Evolutionary conservation across 2,888 invertebrate species (phyloP), one percentile per base, ranked within the genome.

Genomic region (Phorcus lineatus): DNA sequence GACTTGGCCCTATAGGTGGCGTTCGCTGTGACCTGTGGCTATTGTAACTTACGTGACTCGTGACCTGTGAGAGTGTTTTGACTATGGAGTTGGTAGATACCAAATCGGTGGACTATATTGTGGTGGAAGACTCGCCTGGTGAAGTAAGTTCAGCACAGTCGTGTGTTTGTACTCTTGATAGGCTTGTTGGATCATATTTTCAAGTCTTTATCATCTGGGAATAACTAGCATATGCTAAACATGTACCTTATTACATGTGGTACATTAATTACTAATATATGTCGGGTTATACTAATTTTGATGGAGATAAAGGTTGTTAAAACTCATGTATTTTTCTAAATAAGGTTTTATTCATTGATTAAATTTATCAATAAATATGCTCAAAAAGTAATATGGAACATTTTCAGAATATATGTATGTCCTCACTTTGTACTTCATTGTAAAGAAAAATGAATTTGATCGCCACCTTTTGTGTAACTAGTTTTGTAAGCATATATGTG

Each of bases 51-150:
- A 31, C 19, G 28, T 70, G 40, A 70, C 70, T 36, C 16, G 70
- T 70, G 40, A 70, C 70, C 70, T 70, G 40, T 13, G 6, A 40
- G 40, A 40, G 70, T 70, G 6, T 19, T 40, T 36, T 19, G n/a
- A 36, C 31, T 70, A 70, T 70, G 70, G 70, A 70, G 19, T 17
- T 70, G 40, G 70, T 70, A 36, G 62, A 70, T 70, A 36, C 70
- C 9, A 40, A 70, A 40, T 19, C 31, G 4, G 40, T 17, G n/a
- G 70, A 40, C 70, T 36, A 40, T 36, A 70, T 70, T 36, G 70
- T 70, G 19, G 40, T 70, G 11, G 70, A 70, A 17, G 70, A 70
- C 24, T 70, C 70, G 11, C 70, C 70, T 6, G 28, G 17, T 19
- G 6, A 22, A 36, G 36, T 36, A 70, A 47, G 47, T 47, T 47